phyloP scores from a whole-genome alignment of 2,113 vertebrate species.

The Paradisaea rubra region DNA sequence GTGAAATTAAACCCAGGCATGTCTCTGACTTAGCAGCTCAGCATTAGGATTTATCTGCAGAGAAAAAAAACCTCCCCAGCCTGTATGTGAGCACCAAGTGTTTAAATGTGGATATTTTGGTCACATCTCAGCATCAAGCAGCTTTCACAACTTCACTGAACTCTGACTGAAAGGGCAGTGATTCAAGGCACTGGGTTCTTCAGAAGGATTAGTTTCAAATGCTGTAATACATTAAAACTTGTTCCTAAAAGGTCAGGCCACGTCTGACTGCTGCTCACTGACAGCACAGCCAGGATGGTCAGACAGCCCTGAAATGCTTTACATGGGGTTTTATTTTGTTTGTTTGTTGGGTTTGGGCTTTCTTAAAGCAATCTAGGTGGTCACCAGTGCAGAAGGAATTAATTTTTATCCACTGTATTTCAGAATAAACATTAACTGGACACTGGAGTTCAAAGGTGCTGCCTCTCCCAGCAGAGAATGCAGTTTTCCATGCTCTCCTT shows the following conservation, averaged over 20 bases:
- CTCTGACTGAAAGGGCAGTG: neutral
- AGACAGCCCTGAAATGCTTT: neutral
- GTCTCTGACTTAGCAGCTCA: neutral
- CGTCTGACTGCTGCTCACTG: neutral
- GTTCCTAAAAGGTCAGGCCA: neutral
- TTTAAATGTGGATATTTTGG: neutral
- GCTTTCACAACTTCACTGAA: neutral
- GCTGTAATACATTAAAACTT: neutral
- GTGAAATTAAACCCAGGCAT: neutral
- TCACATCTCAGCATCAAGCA: neutral
- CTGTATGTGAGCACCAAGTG: neutral
- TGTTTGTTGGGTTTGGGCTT: neutral
- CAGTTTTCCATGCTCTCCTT: neutral
- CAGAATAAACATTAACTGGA: neutral
- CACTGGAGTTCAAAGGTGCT: neutral
- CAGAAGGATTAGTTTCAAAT: neutral
- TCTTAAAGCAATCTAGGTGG: neutral
- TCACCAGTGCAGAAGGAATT: neutral
- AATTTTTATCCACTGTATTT: neutral
- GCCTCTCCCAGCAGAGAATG: neutral
- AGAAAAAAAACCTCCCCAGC: neutral
- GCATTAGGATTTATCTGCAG: neutral
- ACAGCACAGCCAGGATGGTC: neutral
- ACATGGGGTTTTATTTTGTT: fast-evolving
- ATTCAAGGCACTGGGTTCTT: neutral